Conservation (phyloP, 2,113 vertebrate species). For the Benitochromis conjunctus region DNA sequence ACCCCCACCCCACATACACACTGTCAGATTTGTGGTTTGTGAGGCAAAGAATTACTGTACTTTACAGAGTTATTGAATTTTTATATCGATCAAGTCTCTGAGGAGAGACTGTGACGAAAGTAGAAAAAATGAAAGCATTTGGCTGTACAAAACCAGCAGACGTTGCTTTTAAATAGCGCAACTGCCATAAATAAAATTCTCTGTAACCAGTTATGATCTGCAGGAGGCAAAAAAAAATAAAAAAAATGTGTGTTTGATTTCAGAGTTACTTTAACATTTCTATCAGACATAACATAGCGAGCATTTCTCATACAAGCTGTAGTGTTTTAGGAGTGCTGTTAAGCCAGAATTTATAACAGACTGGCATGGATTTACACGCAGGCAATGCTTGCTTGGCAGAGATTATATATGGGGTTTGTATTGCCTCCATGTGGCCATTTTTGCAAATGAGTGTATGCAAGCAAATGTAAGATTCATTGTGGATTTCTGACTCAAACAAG, state of each 20-base stretch:
- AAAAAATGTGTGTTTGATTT: not conserved
- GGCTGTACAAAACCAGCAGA: not conserved
- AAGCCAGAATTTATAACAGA: conserved; percentile 11
- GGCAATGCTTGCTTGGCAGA: not conserved
- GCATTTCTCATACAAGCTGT: not conserved
- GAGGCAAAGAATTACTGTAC: conserved; percentile 21
- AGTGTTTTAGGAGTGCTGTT: not conserved
- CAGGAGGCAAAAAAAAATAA: not conserved
- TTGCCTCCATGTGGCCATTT: conserved; percentile 63
- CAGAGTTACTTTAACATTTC: not conserved
- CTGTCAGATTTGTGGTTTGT: not conserved
- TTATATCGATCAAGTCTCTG: conserved; percentile 33
- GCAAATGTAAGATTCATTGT: not conserved
- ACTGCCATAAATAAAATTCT: not conserved
- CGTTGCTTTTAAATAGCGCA: not conserved
- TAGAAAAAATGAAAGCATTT: not conserved
- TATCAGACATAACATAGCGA: not conserved
- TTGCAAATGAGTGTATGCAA: conserved; percentile 27
- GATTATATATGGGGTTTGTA: not conserved
- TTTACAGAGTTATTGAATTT: conserved; percentile 35
- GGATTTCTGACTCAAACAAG: not conserved
- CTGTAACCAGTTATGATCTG: not conserved
- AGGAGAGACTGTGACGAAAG: not conserved
- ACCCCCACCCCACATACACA: not conserved
- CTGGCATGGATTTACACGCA: not conserved